These are phyloP conservation scores for Mesocentrotus franciscanus DNA, from an alignment of 53 echinoderm and acorn worm species.

Conservation along the genomic window DNA sequence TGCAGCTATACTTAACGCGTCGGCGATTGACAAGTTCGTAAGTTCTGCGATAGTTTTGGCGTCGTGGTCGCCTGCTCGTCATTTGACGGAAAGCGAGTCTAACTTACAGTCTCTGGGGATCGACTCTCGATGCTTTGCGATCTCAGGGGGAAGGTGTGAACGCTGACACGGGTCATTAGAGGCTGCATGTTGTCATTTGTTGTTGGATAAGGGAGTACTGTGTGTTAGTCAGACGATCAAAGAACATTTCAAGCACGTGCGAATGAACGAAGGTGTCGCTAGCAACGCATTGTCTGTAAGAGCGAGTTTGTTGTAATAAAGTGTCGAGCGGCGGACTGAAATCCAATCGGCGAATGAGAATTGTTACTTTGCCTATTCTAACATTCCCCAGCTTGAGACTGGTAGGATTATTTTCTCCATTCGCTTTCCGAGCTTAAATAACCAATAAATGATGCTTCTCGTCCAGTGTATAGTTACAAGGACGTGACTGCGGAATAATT, in stretches of 20 bases:
- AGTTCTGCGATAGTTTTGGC: slow-evolving; percentile 35
- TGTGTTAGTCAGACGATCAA: slow-evolving; percentile 14
- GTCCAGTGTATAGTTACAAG: not conserved
- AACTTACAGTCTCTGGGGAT: not conserved
- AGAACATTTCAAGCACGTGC: not conserved
- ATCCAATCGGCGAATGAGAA: not conserved
- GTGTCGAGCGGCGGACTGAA: not conserved
- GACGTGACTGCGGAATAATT: not conserved
- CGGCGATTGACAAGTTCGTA: slow-evolving; percentile 39
- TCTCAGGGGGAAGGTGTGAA: slow-evolving; percentile 1
- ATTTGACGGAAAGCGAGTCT: slow-evolving; percentile 10
- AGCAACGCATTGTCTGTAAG: not conserved
- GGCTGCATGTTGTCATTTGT: not conserved
- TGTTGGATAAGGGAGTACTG: not conserved
- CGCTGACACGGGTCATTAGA: not conserved
- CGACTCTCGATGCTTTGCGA: not conserved
- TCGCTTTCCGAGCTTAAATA: not conserved
- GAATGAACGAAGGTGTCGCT: not conserved
- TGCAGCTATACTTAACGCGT: not conserved
- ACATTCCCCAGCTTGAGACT: not conserved
- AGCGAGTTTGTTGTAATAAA: not conserved
- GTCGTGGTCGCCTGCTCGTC: slow-evolving; percentile 40
- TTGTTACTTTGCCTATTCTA: not conserved
- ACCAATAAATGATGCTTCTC: not conserved
- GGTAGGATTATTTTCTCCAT: not conserved